A percentile compares a stretch with the other conserved stretches of the same genome.
Evolutionary conservation across 1,140 invertebrate species (phyloP).

Genomic region (Nautilus pompilius): DNA sequence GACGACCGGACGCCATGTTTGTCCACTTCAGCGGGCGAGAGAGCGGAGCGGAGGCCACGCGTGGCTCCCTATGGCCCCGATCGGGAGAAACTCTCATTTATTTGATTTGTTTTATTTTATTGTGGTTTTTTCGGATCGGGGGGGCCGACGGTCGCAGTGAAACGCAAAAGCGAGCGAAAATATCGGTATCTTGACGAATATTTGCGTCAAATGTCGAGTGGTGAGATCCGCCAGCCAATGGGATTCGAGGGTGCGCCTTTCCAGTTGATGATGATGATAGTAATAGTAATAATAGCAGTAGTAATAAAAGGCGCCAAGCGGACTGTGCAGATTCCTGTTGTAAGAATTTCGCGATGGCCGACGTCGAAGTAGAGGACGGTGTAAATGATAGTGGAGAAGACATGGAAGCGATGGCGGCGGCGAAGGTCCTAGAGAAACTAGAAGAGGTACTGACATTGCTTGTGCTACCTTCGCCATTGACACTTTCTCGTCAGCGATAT

Average conservation of each 20-base stretch:
- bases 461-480: no score
- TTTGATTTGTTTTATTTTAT: neutral
- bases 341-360: neutral
- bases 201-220: no score
- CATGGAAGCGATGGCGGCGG: conserved; percentile 64
- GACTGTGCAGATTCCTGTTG: no score
- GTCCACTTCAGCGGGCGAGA: conserved; percentile 7
- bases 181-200: no score
- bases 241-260: no score
- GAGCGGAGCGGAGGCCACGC: neutral
- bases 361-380: neutral
- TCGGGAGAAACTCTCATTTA: neutral
- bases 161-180: no score
- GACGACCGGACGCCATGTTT: conserved; percentile 53
- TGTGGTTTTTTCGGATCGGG: neutral
- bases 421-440: conserved; percentile 65
- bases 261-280: no score
- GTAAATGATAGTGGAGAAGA: conserved; percentile 35
- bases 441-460: conserved; percentile 61
- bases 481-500: no score
- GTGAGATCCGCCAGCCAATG: no score
- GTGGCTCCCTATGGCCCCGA: neutral
- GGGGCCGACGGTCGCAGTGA: neutral
- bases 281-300: no score
- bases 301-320: no score